Evolutionary conservation across 1,140 invertebrate genomes (phyloP), one percentile per base, ranked within the genome.

Genomic region (Solen grandis): DNA sequence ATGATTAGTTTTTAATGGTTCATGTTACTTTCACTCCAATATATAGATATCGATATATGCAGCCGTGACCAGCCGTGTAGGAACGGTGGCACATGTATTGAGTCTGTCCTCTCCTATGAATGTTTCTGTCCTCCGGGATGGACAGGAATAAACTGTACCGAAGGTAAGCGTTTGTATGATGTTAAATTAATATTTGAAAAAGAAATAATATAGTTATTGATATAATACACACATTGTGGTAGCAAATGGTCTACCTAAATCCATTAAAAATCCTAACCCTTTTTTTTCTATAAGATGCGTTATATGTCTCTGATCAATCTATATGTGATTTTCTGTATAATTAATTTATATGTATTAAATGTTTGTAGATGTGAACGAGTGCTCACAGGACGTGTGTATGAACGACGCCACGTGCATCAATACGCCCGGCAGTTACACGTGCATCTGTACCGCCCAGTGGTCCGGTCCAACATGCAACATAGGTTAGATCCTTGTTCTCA

Each of bases 51-150:
- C 13, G 52, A 85, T 69, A 73, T 81, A 50, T 85, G 84, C 70
- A 62, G 41, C 8, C 38, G 74, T 19, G 33, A 27, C 2, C 79
- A 84, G 78, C 97, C 97, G 0, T 98, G 97, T 88, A 94, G 95
- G 86, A 97, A 98, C 92, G 95, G 95, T 27, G 97, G 96, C 0
- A 95, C 93, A 1, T 99, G 97, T 86, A 92, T 92, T 0, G 97
- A 98, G 83, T 94, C 95, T 2, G 98, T 97, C 96, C 95, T 95
- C 27, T 96, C 95, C 0, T 97, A 95, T 87, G 92, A 95, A 8
- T 99, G 97, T 92, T 93, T 95, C 52, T 99, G 97, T 88, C 90
- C 93, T 0, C 95, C 96, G 85, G 96, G 95, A 54, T 99, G 96
- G 90, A 95, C 95, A 31, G 98, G 98, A 38, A 92, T 94, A 31